Percentiles rank a stretch among this genome's conserved stretches.
These are phyloP conservation scores for Coelopa pilipes DNA, from an alignment of 2,888 invertebrate species.

Conservation along the genomic window DNA sequence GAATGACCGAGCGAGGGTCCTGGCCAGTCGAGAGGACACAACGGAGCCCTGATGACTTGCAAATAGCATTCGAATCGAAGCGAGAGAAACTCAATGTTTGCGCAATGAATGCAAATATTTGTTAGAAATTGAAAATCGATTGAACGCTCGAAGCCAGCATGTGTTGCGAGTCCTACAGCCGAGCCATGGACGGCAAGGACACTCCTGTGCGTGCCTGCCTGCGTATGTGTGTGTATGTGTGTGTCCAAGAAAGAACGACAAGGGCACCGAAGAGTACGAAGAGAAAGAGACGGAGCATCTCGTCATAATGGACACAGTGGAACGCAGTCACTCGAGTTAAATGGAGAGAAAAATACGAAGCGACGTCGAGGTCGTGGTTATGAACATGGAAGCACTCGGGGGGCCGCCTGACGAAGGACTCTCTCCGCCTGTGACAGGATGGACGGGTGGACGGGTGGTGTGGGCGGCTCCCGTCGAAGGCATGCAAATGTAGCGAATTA, in stretches of 20 bases:
- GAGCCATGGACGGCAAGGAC: background rate
- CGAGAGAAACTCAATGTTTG: conserved; percentile 23
- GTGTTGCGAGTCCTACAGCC: background rate
- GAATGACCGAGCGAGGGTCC: background rate
- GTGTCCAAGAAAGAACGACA: too few species aligned
- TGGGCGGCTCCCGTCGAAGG: too few species aligned
- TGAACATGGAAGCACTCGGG: too few species aligned
- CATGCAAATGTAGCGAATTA: too few species aligned
- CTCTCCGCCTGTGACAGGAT: too few species aligned
- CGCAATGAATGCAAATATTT: conserved; percentile 33
- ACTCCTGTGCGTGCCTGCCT: background rate
- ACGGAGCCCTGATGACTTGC: conserved; percentile 12
- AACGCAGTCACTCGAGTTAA: background rate
- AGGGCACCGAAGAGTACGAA: too few species aligned
- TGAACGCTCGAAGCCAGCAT: conserved; percentile 20
- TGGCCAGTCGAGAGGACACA: background rate
- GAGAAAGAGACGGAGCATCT: too few species aligned
- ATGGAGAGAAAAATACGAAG: background rate
- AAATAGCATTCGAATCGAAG: conserved; percentile 19
- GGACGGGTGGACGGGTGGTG: too few species aligned
- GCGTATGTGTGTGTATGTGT: too few species aligned
- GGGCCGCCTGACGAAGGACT: too few species aligned
- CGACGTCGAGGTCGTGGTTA: too few species aligned
- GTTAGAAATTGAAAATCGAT: conserved; percentile 33
- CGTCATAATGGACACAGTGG: background rate